Evolutionary conservation across 2,888 invertebrate species (phyloP).

Genomic region (Macaria liturata): DNA sequence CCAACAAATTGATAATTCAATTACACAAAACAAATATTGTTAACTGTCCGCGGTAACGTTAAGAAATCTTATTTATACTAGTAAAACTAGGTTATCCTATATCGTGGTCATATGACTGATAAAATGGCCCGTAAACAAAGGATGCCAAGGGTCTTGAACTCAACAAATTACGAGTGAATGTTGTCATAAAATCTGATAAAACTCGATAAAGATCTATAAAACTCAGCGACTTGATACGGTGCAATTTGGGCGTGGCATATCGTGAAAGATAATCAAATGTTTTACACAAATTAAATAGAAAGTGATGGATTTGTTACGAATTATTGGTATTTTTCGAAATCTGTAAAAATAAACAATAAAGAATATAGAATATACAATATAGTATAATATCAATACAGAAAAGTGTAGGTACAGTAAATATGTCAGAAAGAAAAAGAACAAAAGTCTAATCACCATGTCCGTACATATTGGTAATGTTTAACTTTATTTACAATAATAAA

Average conservation of each 20-base stretch:
- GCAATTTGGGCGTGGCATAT: conserved; percentile 12
- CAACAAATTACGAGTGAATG: conserved; percentile 21
- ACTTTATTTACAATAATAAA: too few species aligned
- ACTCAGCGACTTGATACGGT: conserved; percentile 12
- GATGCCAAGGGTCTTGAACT: conserved; percentile 41
- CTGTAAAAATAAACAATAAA: too few species aligned
- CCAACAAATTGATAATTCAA: conserved; percentile 29
- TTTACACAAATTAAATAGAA: too few species aligned
- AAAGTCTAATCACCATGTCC: too few species aligned
- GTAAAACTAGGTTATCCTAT: conserved; percentile 75
- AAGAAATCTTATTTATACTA: conserved; percentile 69
- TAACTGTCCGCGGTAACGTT: conserved; percentile 52
- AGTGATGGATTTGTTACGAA: too few species aligned
- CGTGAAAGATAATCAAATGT: not conserved
- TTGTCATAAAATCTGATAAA: conserved; percentile 36
- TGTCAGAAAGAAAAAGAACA: not conserved
- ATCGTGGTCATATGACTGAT: conserved; percentile 75
- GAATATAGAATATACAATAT: too few species aligned
- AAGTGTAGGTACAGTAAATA: not conserved
- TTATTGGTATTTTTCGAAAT: too few species aligned
- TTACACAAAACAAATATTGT: conserved; percentile 24
- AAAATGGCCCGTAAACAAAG: conserved; percentile 52
- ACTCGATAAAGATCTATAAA: conserved; percentile 33
- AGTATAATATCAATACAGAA: too few species aligned
- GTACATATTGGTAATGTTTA: too few species aligned